Percentiles rank a stretch among this genome's conserved stretches.
phyloP scores from a whole-genome alignment of 2,113 vertebrate genomes.

The Cyrtonyx montezumae region DNA sequence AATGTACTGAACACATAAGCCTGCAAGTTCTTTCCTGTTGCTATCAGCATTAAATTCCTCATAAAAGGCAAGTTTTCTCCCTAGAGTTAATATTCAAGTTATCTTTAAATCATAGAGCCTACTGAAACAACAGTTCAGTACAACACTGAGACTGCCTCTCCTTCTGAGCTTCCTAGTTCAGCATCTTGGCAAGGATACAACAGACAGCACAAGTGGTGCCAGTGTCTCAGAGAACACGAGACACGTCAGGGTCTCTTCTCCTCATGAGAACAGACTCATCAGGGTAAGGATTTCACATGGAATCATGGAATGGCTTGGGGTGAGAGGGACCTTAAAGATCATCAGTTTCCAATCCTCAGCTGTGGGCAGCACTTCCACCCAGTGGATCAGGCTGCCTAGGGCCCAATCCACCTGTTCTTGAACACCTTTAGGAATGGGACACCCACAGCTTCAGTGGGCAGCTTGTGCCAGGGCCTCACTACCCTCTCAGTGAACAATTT shows the following conservation, averaged over 20 bases:
- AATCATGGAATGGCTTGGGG: too few relatives aligned
- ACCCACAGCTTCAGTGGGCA: too few relatives aligned
- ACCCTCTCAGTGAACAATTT: too few relatives aligned
- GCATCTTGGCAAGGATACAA: background rate
- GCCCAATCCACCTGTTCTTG: too few relatives aligned
- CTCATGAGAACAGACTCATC: background rate
- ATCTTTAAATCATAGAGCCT: background rate
- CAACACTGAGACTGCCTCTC: background rate
- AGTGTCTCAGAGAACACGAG: background rate
- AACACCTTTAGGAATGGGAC: too few relatives aligned
- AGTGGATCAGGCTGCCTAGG: too few relatives aligned
- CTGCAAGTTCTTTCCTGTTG: background rate
- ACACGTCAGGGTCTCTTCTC: too few relatives aligned
- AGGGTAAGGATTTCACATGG: background rate
- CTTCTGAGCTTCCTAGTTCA: background rate
- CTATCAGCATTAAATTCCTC: background rate
- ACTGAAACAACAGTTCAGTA: background rate
- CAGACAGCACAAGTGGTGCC: background rate
- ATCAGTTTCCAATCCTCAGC: too few relatives aligned
- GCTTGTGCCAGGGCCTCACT: too few relatives aligned
- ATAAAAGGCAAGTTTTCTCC: background rate
- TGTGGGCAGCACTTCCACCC: too few relatives aligned
- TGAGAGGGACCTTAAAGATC: too few relatives aligned
- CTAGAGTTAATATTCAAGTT: accelerated
- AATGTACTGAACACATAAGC: background rate